These are phyloP conservation scores for Adelphocoris suturalis DNA, from an alignment of 2,888 invertebrate genomes.

Conservation along the genomic window DNA sequence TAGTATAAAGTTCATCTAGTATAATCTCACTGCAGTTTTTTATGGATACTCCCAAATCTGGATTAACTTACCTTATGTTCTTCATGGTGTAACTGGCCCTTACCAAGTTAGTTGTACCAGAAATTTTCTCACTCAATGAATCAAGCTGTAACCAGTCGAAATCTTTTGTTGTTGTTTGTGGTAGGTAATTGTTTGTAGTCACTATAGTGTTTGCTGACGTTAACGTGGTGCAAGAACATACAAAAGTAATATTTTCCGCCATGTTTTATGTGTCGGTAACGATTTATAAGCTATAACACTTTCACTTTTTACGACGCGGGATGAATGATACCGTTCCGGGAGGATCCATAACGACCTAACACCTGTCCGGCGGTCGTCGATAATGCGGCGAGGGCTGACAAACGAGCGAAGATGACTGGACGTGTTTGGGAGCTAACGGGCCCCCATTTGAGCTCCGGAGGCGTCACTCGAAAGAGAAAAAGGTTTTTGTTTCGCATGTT, in stretches of 20 bases:
- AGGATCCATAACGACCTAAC: conserved; percentile 34
- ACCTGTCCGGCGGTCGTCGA: conserved; percentile 11
- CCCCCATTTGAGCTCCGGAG: neutral
- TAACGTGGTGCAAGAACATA: too few species aligned
- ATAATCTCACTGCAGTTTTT: too few species aligned
- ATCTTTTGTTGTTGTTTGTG: too few species aligned
- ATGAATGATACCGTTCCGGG: conserved; percentile 6
- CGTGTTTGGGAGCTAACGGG: conserved; percentile 33
- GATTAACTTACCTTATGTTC: too few species aligned
- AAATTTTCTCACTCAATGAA: too few species aligned
- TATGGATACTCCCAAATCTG: too few species aligned
- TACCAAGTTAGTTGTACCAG: too few species aligned
- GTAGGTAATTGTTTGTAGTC: too few species aligned
- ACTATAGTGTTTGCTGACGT: too few species aligned
- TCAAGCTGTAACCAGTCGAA: too few species aligned
- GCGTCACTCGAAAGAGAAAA: neutral
- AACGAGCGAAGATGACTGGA: conserved; percentile 60
- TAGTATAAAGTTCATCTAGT: too few species aligned
- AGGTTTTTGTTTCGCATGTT: neutral
- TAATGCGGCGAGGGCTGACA: conserved; percentile 14
- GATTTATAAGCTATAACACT: conserved; percentile 3
- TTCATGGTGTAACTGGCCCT: too few species aligned
- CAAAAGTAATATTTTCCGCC: neutral
- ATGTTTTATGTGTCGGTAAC: neutral
- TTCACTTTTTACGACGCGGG: conserved; percentile 23